Base-by-base conservation (phyloP, 2,113 vertebrate species). In the Vulpes lagopus region DNA sequence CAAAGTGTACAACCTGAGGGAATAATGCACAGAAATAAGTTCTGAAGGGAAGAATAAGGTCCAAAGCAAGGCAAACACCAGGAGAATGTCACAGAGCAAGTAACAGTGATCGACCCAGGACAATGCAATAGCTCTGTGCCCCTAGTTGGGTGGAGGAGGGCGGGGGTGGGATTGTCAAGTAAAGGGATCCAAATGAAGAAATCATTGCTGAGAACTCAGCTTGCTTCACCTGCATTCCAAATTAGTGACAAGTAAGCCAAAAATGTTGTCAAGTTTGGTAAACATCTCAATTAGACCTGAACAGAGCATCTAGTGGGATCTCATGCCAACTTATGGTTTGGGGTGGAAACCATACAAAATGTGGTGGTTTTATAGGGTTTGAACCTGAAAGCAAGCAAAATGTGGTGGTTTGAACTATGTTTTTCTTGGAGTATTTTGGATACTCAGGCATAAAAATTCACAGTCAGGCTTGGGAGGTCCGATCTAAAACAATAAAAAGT, bases 291-390 rank as follows among this genome's bases (percentile, higher is more conserved):
- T 89, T 80, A 95, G 89, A 97, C 89, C 91, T 88, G 81, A 95
- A 64, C 38, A 94, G 64, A 84, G 69, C 62, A 85, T 95, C 74
- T 76, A 81, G 85, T 62, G 79, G 49, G 43, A 95, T 85, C 35
- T 55, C 60, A 73, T 95, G 95, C 95, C 97, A 97, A 25, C 49
- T 97, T 95, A 85, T 57, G 93, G 95, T 97, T 93, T 96, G 60
- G 84, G 88, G 95, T 96, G 81, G 97, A 97, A 98, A 97, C 81
- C 96, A 96, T 96, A 97, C 91, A 98, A 97, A 98, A 97, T 97
- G 97, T 97, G 96, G 92, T 98, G 96, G 96, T 88, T 98, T 98
- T 96, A 94, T 92, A 97, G 73, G 95, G 92, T 84, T 96, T 96
- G 76, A 98, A 96, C 88, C 92, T 96, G 91, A 96, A 97, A 96